Conservation (phyloP, 2,888 invertebrate genomes). For the Eilema depressum region DNA sequence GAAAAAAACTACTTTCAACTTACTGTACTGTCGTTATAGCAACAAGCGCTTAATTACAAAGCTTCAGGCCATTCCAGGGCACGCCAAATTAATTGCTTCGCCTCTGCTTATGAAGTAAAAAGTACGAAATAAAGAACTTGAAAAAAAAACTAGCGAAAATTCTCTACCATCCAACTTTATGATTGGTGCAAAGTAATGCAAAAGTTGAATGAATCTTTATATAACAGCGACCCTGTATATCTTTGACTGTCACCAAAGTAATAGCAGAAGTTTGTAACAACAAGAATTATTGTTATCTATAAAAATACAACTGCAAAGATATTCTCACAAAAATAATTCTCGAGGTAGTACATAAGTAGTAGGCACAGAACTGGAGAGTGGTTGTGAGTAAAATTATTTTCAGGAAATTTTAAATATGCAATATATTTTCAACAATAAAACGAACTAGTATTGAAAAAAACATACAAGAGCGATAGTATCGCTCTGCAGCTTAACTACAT, state of each 20-base stretch:
- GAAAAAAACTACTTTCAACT: background rate
- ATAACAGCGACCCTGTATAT: background rate
- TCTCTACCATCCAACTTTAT: conserved; percentile 32
- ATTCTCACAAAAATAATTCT: background rate
- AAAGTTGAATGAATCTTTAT: conserved; percentile 29
- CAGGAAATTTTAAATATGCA: too few relatives aligned
- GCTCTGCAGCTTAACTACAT: too few relatives aligned
- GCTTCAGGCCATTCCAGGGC: conserved; percentile 18
- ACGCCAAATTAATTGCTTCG: conserved; percentile 35
- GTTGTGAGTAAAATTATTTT: background rate
- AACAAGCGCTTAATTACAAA: conserved; percentile 24
- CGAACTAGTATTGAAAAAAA: too few relatives aligned
- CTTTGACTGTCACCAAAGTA: conserved; percentile 4
- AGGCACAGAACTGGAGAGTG: too few relatives aligned
- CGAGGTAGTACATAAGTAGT: too few relatives aligned
- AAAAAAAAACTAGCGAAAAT: conserved; percentile 38
- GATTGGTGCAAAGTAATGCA: conserved; percentile 48
- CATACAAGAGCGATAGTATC: too few relatives aligned
- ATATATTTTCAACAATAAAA: too few relatives aligned
- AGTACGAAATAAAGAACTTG: conserved; percentile 41
- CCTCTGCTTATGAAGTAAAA: conserved; percentile 30
- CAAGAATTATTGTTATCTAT: background rate
- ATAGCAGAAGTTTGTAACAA: background rate
- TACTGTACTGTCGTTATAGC: background rate
- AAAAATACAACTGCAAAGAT: background rate